Evolutionary conservation across 2,888 invertebrate genomes (phyloP), one percentile per base, ranked within the genome.

Genomic region (Troides aeacus): DNA sequence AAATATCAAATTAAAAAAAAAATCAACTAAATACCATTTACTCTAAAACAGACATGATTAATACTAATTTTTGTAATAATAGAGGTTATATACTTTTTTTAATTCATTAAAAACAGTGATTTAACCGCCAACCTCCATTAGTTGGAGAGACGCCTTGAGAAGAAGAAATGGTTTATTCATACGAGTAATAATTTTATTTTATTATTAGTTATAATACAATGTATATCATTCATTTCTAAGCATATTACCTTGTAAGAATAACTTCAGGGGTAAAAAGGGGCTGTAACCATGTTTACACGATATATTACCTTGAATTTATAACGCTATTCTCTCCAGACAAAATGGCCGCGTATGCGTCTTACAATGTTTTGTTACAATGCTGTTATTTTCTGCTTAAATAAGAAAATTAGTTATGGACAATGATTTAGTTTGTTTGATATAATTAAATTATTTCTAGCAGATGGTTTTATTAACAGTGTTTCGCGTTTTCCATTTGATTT

Each of bases 241-340:
- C 36, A 18, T 46, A 46, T 23, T 60, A 60, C 23, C 23, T 30
- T 62, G 62, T 62, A 62, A 42, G 21, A 62, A 62, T 53, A 63
- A 56, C 63, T 63, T 24, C 30, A 30, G 23, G 53, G 63, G 36
- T 57, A 53, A 58, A 63, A 68, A 68, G 58, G 58, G 62, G 46
- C 46, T 68, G 62, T 58, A 58, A 62, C 62, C 68, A 63, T 63
- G 68, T 68, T 68, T 68, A 62, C 62, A 58, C 68, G 62, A 68
- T 68, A 68, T 68, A 63, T 62, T 68, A 63, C 62, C 68, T 68
- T 36, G 58, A 68, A 68, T 68, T 68, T 62, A 63, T 68, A 62
- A 68, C 58, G 62, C 68, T 58, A 63, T 68, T 62, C 58, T 68
- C 21, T 56, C 46, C 46, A 57, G 46, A 62, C 62, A 58, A 68